Evolutionary conservation across 1,140 invertebrate species (phyloP).

Genomic region (Formica exsecta): DNA sequence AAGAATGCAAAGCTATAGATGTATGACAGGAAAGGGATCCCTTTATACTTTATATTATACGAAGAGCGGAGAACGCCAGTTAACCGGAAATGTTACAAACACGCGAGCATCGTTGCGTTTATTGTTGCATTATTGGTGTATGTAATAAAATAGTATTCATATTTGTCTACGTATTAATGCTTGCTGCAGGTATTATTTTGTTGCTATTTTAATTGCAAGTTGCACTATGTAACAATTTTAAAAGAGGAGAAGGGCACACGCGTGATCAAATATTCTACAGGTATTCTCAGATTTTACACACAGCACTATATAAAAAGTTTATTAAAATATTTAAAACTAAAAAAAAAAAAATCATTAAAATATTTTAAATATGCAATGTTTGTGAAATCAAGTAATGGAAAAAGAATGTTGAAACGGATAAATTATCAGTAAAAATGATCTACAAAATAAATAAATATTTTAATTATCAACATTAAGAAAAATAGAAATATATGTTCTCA

Average conservation of each 20-base stretch:
- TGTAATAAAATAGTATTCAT: slow-evolving; percentile 26
- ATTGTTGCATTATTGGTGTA: slow-evolving; percentile 69
- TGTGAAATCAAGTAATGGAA: not conserved
- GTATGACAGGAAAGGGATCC: slow-evolving; percentile 34
- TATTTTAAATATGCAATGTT: not conserved
- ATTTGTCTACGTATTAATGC: slow-evolving; percentile 22
- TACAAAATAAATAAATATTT: not conserved
- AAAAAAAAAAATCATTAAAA: not conserved
- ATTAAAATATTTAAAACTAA: not conserved
- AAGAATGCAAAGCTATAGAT: slow-evolving; percentile 49
- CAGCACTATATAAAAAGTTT: not conserved
- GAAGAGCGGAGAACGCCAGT: slow-evolving; percentile 34
- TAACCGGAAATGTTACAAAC: slow-evolving; percentile 74
- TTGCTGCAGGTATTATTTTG: slow-evolving; percentile 21
- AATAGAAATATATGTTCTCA: not conserved
- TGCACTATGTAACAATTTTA: slow-evolving; percentile 26
- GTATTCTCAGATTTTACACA: not conserved
- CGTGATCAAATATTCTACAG: not conserved
- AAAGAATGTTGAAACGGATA: not conserved
- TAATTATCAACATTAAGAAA: not conserved
- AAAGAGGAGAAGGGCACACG: not conserved
- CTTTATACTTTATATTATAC: slow-evolving; percentile 3
- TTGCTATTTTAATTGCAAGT: slow-evolving; percentile 56
- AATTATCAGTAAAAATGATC: not conserved
- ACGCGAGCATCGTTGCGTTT: slow-evolving; percentile 61